Percentiles rank a stretch among this genome's conserved stretches.
Conservation (phyloP, 2,888 invertebrate genomes). For the Pachymerium ferrugineum region DNA sequence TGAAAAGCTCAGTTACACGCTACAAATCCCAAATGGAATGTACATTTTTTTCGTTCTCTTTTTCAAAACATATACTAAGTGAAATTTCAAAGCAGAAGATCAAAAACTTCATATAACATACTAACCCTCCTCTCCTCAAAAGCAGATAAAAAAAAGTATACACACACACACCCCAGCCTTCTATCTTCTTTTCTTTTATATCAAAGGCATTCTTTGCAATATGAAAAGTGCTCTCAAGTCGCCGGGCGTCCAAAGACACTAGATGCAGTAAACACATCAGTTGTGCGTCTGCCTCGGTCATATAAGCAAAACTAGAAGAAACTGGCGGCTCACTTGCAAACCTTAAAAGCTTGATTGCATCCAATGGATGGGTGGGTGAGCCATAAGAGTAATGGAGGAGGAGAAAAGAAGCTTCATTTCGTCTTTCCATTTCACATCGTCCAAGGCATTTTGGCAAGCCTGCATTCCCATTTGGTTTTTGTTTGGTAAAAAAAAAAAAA, state of each 20-base stretch:
- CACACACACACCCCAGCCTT: no score
- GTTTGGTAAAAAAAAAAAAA: neutral
- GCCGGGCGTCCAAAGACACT: neutral
- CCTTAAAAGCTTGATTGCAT: neutral
- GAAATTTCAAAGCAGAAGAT: conserved; percentile 2
- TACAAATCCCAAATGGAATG: conserved; percentile 3
- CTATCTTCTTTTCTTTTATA: no score
- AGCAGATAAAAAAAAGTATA: neutral
- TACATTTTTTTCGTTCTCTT: neutral
- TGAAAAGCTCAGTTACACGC: neutral
- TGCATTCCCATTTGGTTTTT: conserved; percentile 5
- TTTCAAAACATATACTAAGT: neutral
- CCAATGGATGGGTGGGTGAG: neutral
- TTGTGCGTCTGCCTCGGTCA: neutral
- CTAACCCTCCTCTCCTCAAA: neutral
- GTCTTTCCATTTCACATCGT: neutral
- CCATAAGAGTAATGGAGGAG: neutral
- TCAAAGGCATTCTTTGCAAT: neutral
- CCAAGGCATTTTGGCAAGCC: conserved; percentile 17
- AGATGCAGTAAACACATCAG: conserved; percentile 11
- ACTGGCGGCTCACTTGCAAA: neutral
- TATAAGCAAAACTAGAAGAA: neutral
- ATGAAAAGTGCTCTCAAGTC: neutral
- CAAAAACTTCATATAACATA: neutral
- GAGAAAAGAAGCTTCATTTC: neutral